Conservation (phyloP, 1,140 invertebrate species). For the Harlomillsia oculata region DNA sequence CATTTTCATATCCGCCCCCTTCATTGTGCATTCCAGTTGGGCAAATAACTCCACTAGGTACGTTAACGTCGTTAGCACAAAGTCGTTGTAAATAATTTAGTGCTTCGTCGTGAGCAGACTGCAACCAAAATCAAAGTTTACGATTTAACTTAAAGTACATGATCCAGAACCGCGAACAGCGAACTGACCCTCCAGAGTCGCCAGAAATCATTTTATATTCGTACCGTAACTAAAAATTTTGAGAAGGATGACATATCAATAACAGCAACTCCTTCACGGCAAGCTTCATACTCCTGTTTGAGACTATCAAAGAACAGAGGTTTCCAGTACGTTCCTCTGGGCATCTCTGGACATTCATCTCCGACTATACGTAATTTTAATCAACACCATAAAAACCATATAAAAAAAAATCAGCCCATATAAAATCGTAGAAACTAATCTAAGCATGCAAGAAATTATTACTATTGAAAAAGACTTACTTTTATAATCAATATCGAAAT, state of each 20-base stretch:
- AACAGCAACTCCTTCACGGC: slow-evolving; percentile 82
- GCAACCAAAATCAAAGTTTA: slow-evolving; percentile 34
- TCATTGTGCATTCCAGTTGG: slow-evolving; percentile 98
- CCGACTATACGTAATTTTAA: slow-evolving; percentile 25
- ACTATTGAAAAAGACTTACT: slow-evolving; percentile 39
- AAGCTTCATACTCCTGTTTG: slow-evolving; percentile 81
- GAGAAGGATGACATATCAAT: slow-evolving; percentile 98
- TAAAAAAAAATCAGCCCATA: not conserved
- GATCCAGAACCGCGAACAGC: too few species aligned
- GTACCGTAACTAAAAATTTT: slow-evolving; percentile 88
- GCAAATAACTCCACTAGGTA: slow-evolving; percentile 85
- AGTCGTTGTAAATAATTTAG: slow-evolving; percentile 83
- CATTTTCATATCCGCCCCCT: slow-evolving; percentile 93
- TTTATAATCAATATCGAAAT: slow-evolving; percentile 60
- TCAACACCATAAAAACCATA: not conserved
- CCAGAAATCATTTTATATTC: too few species aligned
- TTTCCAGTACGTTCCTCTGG: slow-evolving; percentile 49
- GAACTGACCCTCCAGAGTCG: too few species aligned
- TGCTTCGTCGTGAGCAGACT: slow-evolving; percentile 77
- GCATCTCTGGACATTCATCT: slow-evolving; percentile 30
- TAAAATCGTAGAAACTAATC: not conserved
- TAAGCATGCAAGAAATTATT: not conserved
- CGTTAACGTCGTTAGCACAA: slow-evolving; percentile 94
- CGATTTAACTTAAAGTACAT: slow-evolving; percentile 6
- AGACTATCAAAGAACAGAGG: slow-evolving; percentile 90